These are phyloP conservation scores for Montipora cactus DNA, from an alignment of 64 coral and sea anemone genomes.

Conservation along the genomic window DNA sequence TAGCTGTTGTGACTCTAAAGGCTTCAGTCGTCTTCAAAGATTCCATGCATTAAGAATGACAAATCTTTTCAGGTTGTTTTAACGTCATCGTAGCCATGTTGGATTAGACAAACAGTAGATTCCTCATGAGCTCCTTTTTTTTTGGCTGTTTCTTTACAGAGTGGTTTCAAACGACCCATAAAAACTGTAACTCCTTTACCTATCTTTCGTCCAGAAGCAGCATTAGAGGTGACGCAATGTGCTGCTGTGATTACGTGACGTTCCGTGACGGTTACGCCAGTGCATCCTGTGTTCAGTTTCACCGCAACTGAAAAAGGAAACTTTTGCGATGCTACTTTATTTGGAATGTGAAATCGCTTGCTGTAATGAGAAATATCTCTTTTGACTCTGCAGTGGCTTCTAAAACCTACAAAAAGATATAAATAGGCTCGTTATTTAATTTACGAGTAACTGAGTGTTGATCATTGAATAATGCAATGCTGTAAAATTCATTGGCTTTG, in stretches of 20 bases:
- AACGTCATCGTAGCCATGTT: no score
- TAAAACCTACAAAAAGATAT: background rate
- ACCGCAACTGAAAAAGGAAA: constrained; percentile 4
- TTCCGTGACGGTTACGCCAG: constrained; percentile 1
- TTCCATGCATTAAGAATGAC: no score
- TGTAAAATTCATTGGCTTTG: no score
- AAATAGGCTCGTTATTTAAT: background rate
- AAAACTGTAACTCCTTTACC: background rate
- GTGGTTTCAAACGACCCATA: no score
- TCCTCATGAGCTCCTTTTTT: no score
- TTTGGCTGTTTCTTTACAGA: no score
- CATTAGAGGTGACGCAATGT: background rate
- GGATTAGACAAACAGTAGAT: no score
- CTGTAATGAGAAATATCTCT: background rate
- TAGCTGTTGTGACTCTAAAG: no score
- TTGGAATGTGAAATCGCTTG: constrained; percentile 18
- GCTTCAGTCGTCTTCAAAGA: no score
- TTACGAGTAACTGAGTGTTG: background rate
- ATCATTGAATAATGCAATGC: background rate
- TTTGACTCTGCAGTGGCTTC: background rate
- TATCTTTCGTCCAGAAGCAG: background rate
- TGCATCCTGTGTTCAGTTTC: background rate
- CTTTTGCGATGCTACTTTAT: background rate
- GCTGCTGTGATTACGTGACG: constrained; percentile 20
- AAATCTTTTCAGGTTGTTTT: no score